These are phyloP conservation scores for Spea hammondii DNA, from an alignment of 2,797 vertebrate species.

Conservation along the genomic window DNA sequence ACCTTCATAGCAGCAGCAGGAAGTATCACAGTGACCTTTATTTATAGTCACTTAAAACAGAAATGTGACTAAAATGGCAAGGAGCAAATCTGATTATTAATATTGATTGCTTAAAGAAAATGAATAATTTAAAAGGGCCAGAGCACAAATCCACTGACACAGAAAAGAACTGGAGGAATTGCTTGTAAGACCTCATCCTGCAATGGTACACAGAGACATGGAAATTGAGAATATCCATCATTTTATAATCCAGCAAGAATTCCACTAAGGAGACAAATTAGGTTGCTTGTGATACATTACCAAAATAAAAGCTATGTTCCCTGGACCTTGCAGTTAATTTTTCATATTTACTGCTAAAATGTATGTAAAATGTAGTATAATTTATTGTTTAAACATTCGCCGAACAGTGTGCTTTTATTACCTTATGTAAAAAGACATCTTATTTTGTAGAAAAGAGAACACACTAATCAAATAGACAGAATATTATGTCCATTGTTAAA, in stretches of 20 bases:
- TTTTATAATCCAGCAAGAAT: neutral
- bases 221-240: neutral
- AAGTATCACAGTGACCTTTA: constrained; percentile 81
- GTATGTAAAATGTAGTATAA: no score
- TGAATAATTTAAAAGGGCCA: constrained; percentile 80
- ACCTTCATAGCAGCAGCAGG: constrained; percentile 79
- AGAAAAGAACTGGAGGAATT: constrained; percentile 66
- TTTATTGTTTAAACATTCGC: no score
- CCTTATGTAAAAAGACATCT: no score
- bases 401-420: no score
- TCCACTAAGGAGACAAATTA: neutral
- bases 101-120: constrained; percentile 84
- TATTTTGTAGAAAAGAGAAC: no score
- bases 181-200: constrained; percentile 48
- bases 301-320: no score
- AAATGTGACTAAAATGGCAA: constrained; percentile 82
- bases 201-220: neutral
- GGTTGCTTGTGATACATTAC: no score
- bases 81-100: constrained; percentile 82
- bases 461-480: no score
- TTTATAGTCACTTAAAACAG: constrained; percentile 83
- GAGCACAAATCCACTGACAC: constrained; percentile 74
- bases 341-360: no score
- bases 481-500: no score
- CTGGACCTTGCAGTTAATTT: no score